phyloP scores from a whole-genome alignment of 2,888 invertebrate genomes.

The Charanyca ferruginea region DNA sequence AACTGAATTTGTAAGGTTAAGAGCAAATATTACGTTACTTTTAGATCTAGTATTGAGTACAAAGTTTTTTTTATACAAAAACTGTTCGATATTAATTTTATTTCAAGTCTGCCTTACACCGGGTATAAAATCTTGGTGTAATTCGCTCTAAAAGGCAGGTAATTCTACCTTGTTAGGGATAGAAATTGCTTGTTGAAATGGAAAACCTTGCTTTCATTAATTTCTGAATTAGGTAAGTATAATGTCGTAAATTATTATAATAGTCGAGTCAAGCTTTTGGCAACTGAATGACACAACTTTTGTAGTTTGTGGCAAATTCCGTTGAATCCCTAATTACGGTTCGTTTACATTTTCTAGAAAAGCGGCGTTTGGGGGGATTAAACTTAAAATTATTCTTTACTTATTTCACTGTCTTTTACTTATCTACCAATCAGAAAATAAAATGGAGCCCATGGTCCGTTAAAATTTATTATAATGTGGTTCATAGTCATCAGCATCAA shows the following conservation, averaged over 20 bases:
- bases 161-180: too few relatives aligned
- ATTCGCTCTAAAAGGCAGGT: too few relatives aligned
- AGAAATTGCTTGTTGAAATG: too few relatives aligned
- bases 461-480: neutral
- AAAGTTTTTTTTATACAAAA: too few relatives aligned
- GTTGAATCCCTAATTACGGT: conserved; percentile 41
- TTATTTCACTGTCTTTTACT: too few relatives aligned
- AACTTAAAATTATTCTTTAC: neutral
- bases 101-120: too few relatives aligned
- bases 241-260: neutral
- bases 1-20: neutral
- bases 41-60: too few relatives aligned
- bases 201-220: neutral
- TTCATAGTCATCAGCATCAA: conserved; percentile 3
- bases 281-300: conserved; percentile 17
- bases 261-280: neutral
- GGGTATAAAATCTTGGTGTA: too few relatives aligned
- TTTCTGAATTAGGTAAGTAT: neutral
- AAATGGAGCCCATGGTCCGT: neutral
- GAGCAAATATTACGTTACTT: too few relatives aligned
- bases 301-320: conserved; percentile 55
- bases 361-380: neutral
- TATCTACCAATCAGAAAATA: too few relatives aligned
- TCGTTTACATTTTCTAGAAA: conserved; percentile 39
- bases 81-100: too few relatives aligned